Base-by-base conservation (phyloP, 2,797 vertebrate species). In the Tenualosa ilisha region DNA sequence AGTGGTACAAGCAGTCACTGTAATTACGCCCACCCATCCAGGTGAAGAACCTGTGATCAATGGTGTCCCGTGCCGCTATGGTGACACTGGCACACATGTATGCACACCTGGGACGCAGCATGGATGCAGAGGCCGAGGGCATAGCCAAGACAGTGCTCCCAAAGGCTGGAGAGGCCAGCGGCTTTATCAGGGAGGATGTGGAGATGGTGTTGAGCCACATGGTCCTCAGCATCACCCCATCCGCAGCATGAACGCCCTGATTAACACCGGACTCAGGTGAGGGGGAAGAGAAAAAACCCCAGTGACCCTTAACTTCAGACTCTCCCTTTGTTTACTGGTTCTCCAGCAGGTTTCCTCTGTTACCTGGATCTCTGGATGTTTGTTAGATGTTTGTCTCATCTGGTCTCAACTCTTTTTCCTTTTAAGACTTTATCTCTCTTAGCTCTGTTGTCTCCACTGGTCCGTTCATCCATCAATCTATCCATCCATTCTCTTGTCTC, bases 11-110 rank as follows among this genome's bases (percentile, higher is more conserved):
- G 12, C 20, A 6, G 2, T 22, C 11, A 22, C 9, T 65, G 24
- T 65, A 12, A 6, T n/a, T 63, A 2, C 26, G 0, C 3, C 24
- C 3, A 54, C 24, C 0, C 8, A 31, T 24, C 24, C 24, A 96
- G 96, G 96, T 96, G 79, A 95, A 95, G 92, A 97, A 96, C 91
- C 93, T 95, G 86, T 94, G 95, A 51, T 96, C 96, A 86, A 93
- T 92, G 75, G 96, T 96, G 89, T 96, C 95, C 85, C 93, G 95
- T 87, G 94, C 94, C 88, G 96, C 95, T 24, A 94, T 97, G 65
- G 88, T 93, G 50, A 94, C 95, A 83, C 91, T 96, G 91, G 94
- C 93, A 89, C 95, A 96, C 90, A 93, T 96, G 92, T 96, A 95
- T 89, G 93, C 91, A 85, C 84, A 93, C 81, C 92, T 96, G 86